Conservation (phyloP, 1,140 invertebrate genomes). For the Hyposmocoma kahamanoa region DNA sequence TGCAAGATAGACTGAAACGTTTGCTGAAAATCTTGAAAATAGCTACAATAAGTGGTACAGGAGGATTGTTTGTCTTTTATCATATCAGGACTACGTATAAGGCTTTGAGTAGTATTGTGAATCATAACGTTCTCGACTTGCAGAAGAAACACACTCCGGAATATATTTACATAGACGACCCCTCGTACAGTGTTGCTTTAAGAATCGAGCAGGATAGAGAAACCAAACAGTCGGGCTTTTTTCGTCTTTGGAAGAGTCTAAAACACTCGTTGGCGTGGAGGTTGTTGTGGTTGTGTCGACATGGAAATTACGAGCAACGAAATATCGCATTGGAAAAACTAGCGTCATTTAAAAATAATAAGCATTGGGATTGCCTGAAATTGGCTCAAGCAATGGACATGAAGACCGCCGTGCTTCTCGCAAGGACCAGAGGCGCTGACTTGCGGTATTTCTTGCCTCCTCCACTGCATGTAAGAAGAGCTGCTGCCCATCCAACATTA, state of each 20-base stretch:
- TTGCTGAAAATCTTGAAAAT: constrained; percentile 44
- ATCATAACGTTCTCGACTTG: constrained; percentile 44
- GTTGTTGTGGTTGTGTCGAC: constrained; percentile 54
- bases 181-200: constrained; percentile 37
- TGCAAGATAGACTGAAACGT: constrained; percentile 51
- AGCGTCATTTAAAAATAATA: constrained; percentile 56
- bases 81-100: constrained; percentile 37
- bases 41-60: constrained; percentile 29
- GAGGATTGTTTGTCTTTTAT: constrained; percentile 36
- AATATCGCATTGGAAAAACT: constrained; percentile 54
- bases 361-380: constrained; percentile 76
- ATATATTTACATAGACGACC: constrained; percentile 64
- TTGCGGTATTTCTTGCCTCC: constrained; percentile 78
- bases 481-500: constrained; percentile 62
- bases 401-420: constrained; percentile 77
- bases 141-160: constrained; percentile 51
- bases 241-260: constrained; percentile 55
- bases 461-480: constrained; percentile 69
- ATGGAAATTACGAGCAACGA: constrained; percentile 54
- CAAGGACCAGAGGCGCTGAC: constrained; percentile 74
- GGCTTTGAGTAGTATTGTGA: constrained; percentile 44
- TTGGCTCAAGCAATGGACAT: constrained; percentile 79
- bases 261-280: constrained; percentile 57
- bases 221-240: constrained; percentile 32
- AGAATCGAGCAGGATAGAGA: constrained; percentile 37